A percentile compares a stretch with the other conserved stretches of the same genome.
phyloP scores from a whole-genome alignment of 2,113 vertebrate species.

The Athene cunicularia region DNA sequence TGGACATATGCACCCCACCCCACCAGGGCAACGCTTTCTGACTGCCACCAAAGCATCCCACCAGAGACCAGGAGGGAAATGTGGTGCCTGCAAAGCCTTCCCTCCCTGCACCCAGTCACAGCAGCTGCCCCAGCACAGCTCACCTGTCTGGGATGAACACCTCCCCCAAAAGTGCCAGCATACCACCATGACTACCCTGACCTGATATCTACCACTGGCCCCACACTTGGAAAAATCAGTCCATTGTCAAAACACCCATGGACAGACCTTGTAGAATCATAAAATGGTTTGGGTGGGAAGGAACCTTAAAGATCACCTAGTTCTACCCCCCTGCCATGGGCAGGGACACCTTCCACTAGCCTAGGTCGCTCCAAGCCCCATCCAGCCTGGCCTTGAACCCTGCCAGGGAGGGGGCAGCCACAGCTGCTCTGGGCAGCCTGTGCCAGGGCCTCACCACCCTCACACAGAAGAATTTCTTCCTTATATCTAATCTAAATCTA shows the following conservation, averaged over 20 bases:
- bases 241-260: rapidly evolving
- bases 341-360: neutral
- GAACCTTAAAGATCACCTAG: too few relatives aligned
- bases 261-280: neutral
- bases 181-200: neutral
- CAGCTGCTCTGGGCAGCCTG: neutral
- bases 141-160: rapidly evolving
- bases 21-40: neutral
- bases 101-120: neutral
- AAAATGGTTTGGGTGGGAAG: neutral
- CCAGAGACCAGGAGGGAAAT: neutral
- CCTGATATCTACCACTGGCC: neutral
- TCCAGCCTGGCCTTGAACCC: neutral
- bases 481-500: neutral
- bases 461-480: neutral
- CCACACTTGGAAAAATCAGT: neutral
- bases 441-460: neutral
- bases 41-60: neutral
- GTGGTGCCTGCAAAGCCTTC: rapidly evolving
- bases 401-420: neutral
- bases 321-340: neutral
- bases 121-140: neutral
- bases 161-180: neutral
- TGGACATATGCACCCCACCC: neutral
- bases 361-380: neutral